Base-by-base conservation (phyloP, 2,113 vertebrate species). In the Dascyllus trimaculatus region DNA sequence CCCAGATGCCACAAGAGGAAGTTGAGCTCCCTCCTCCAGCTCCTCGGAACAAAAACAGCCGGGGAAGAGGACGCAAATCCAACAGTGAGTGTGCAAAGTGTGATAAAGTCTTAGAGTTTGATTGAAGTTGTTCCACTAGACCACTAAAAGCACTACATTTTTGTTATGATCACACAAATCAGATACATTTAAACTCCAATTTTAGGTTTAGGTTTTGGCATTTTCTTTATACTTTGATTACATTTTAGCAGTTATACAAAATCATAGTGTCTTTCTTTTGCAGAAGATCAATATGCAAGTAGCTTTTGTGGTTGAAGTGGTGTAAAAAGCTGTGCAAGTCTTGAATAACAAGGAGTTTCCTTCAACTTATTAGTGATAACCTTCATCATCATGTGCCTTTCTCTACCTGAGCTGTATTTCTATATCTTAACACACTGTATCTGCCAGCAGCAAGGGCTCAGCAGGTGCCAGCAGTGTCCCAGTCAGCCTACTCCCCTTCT, bases 1-100 rank as follows among this genome's bases (percentile, higher is more conserved):
- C 96, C 0, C 96, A 96, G 59, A 98, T 99, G 97, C 97, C 97
- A 0, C 94, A 96, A 9, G 97, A 98, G 1, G 97, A 99, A 71
- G 89, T 97, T 11, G 97, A 98, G 85, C 90, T 98, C 3, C 91
- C 96, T 69, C 91, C 96, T 46, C 95, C 97, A 0, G 88, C 95
- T 67, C 95, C 96, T 17, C 96, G 96, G 63, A 96, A 90, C 73
- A 96, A 96, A 80, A 96, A 94, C 57, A 94, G 93, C 82, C 94
- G 95, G 74, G 96, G 95, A 78, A 95, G 96, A 78, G 96, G 95
- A 38, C 95, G 95, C 17, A 96, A 96, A 17, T 90, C 95, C 4
- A 95, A 89, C 11, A 89, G 96, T 96, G 89, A 90, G 88, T 83
- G 1, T 38, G n/a, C n/a, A 48, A 54, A 22, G 21, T 5, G 2